phyloP scores from a whole-genome alignment of 2,797 vertebrate species.

The Enteromius thamalakanensis region DNA sequence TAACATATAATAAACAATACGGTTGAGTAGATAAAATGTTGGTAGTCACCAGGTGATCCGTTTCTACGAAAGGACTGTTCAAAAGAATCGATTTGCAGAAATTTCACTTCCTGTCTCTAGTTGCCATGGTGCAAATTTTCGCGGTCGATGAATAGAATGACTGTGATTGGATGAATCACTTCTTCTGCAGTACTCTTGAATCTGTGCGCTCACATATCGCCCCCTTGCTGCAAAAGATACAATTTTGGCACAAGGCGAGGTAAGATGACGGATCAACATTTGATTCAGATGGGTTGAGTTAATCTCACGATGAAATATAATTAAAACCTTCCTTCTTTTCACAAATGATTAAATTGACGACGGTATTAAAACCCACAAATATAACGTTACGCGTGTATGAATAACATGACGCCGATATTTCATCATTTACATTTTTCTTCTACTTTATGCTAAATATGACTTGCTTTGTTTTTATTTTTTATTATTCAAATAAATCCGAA shows the following conservation, averaged over 20 bases:
- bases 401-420: not conserved
- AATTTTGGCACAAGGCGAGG: not conserved
- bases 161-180: constrained; percentile 33
- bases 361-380: not conserved
- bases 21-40: not conserved
- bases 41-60: not conserved
- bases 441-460: not conserved
- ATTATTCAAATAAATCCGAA: no score
- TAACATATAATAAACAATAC: not conserved
- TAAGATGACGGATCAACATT: not conserved
- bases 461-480: not conserved
- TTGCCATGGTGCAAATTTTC: constrained; percentile 2
- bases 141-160: not conserved
- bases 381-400: not conserved
- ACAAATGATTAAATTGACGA: not conserved
- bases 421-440: not conserved
- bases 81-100: not conserved
- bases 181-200: not conserved
- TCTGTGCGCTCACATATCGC: not conserved
- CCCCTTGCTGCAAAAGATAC: not conserved
- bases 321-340: not conserved
- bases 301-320: not conserved
- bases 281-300: not conserved
- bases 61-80: not conserved
- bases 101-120: not conserved